phyloP scores from a whole-genome alignment of 1,140 invertebrate species.

The Drosophila arizonae region DNA sequence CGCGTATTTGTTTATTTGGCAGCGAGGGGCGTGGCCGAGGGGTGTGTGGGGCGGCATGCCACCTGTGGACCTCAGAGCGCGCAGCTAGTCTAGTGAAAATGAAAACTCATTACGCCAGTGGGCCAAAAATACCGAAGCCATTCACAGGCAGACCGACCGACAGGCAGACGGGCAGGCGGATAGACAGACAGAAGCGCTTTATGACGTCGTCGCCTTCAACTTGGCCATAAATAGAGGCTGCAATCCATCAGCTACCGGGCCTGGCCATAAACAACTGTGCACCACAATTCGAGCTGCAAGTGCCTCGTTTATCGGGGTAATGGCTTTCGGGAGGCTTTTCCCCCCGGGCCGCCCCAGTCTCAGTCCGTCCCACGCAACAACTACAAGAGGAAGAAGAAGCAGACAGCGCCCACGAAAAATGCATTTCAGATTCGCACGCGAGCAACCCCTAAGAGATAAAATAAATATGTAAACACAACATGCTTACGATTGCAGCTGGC shows the following conservation, averaged over 20 bases:
- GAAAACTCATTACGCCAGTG: slow-evolving; percentile 69
- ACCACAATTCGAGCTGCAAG: slow-evolving; percentile 21
- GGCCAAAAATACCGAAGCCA: slow-evolving; percentile 62
- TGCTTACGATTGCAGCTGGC: neutral
- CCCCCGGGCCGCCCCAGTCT: slow-evolving; percentile 16
- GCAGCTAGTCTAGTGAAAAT: slow-evolving; percentile 44
- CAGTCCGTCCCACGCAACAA: slow-evolving; percentile 49
- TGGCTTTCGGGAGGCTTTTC: neutral
- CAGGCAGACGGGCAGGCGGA: too few species aligned
- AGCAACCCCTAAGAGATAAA: neutral
- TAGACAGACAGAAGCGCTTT: slow-evolving; percentile 33
- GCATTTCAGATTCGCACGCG: slow-evolving; percentile 3
- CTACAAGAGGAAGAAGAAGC: neutral
- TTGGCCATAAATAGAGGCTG: slow-evolving; percentile 29
- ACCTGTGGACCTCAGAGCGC: slow-evolving; percentile 64
- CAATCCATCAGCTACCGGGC: slow-evolving; percentile 2
- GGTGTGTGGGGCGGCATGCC: slow-evolving; percentile 35
- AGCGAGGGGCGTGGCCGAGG: neutral
- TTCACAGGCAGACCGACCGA: slow-evolving; percentile 25
- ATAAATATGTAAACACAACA: neutral
- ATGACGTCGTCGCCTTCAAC: slow-evolving; percentile 50
- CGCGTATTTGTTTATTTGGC: slow-evolving; percentile 37
- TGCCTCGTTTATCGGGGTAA: slow-evolving; percentile 18
- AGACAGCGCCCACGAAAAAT: slow-evolving; percentile 54
- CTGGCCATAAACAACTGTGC: slow-evolving; percentile 26